These are phyloP conservation scores for Brotula barbata DNA, from an alignment of 2,797 vertebrate species.

Conservation along the genomic window DNA sequence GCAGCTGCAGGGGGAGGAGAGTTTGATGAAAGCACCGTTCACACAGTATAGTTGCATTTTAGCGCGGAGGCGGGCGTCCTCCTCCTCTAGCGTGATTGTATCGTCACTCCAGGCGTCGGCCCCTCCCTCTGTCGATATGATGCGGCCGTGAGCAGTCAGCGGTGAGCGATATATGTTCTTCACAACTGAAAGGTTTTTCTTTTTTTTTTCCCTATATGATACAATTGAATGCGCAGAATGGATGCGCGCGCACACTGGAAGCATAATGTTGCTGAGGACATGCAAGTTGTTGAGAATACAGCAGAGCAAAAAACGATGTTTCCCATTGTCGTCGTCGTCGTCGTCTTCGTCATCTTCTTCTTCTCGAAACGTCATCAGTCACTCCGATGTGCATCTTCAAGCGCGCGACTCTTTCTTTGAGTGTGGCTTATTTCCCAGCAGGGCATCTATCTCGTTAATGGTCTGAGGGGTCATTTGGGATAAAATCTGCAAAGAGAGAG, in stretches of 20 bases:
- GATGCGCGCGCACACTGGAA: slow-evolving; percentile 77
- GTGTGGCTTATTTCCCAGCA: slow-evolving; percentile 85
- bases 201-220: slow-evolving; percentile 60
- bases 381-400: slow-evolving; percentile 63
- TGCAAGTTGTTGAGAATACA: slow-evolving; percentile 81
- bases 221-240: slow-evolving; percentile 73
- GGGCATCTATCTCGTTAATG: slow-evolving; percentile 79
- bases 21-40: slow-evolving; percentile 64
- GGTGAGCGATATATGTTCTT: slow-evolving; percentile 59
- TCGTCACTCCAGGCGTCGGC: slow-evolving; percentile 21
- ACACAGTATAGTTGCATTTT: slow-evolving; percentile 54
- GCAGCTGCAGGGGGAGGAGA: slow-evolving; percentile 49
- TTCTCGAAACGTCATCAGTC: slow-evolving; percentile 48
- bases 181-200: slow-evolving; percentile 55
- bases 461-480: slow-evolving; percentile 83
- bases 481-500: slow-evolving; percentile 70
- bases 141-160: slow-evolving; percentile 56
- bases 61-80: slow-evolving; percentile 35
- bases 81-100: slow-evolving; percentile 28
- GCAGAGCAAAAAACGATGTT: slow-evolving; percentile 75
- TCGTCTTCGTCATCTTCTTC: slow-evolving; percentile 26
- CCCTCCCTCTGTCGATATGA: slow-evolving; percentile 36
- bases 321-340: slow-evolving; percentile 55
- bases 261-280: slow-evolving; percentile 81
- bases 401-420: slow-evolving; percentile 83